Percentiles rank a stretch among this genome's conserved stretches.
phyloP scores from a whole-genome alignment of 2,113 vertebrate species.

The Anhinga anhinga region DNA sequence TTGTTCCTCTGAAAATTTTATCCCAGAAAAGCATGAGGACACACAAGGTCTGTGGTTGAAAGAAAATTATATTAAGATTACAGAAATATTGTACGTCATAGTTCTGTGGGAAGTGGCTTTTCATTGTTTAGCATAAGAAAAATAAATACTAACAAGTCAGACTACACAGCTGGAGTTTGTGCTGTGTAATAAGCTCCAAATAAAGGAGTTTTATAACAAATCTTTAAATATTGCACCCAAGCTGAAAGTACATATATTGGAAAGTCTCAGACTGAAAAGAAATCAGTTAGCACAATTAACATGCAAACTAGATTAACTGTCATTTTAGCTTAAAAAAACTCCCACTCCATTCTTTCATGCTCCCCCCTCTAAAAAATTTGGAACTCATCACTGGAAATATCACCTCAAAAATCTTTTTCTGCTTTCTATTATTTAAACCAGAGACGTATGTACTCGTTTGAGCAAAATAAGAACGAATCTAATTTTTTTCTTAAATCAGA shows the following conservation, averaged over 20 bases:
- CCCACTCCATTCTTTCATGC: neutral
- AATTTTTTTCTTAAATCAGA: conserved; percentile 17
- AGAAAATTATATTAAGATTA: conserved; percentile 30
- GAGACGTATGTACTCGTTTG: neutral
- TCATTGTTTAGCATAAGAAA: conserved; percentile 28
- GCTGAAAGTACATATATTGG: neutral
- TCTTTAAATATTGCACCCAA: neutral
- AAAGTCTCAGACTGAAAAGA: neutral
- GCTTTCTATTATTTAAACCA: conserved; percentile 40
- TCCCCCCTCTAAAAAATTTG: neutral
- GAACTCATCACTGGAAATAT: conserved; percentile 25
- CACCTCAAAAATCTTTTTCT: conserved; percentile 37
- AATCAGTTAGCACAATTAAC: neutral
- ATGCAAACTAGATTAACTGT: neutral
- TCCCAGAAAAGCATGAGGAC: neutral
- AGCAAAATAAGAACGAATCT: conserved; percentile 30
- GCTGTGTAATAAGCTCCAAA: neutral
- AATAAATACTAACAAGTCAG: neutral
- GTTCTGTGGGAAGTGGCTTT: conserved; percentile 16
- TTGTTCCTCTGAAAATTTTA: conserved; percentile 30
- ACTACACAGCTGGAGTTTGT: neutral
- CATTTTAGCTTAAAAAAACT: neutral
- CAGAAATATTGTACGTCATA: neutral
- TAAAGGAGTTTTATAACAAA: neutral
- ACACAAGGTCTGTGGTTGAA: neutral